Evolutionary conservation across 2,888 invertebrate genomes (phyloP).

Genomic region (Cephus pygmeus): DNA sequence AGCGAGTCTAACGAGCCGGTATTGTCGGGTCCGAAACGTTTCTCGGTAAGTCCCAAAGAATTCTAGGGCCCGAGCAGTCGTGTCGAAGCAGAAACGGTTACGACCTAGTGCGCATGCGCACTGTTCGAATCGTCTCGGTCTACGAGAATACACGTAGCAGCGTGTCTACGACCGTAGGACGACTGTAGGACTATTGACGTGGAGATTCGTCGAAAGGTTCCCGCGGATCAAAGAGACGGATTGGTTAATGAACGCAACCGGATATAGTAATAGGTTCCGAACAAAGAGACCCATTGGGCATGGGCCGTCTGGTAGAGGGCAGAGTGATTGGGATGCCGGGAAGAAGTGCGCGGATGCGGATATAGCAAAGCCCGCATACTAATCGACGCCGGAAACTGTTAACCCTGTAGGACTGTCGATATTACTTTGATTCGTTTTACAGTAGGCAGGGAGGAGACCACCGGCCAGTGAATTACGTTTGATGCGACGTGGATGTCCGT

Average conservation of each 20-base stretch:
- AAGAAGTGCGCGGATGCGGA: conserved; percentile 48
- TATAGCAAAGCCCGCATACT: conserved; percentile 58
- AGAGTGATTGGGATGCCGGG: conserved; percentile 42
- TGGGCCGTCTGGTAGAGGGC: background rate
- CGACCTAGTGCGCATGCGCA: background rate
- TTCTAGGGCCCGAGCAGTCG: too few relatives aligned
- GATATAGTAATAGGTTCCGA: conserved; percentile 43
- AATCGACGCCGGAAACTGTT: conserved; percentile 36
- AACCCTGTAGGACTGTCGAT: conserved; percentile 9
- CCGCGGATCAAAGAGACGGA: background rate
- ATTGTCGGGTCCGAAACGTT: background rate
- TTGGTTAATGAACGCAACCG: conserved; percentile 27
- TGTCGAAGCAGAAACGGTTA: conserved; percentile 14
- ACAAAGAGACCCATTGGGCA: conserved; percentile 36
- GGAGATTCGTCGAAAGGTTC: conserved; percentile 2
- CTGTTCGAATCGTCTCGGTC: too few relatives aligned
- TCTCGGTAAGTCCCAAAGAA: too few relatives aligned
- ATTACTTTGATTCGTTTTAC: conserved; percentile 16
- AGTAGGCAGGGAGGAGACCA: too few relatives aligned
- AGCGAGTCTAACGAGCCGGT: background rate
- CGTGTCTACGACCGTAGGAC: too few relatives aligned
- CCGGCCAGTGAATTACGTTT: too few relatives aligned
- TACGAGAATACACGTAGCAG: too few relatives aligned
- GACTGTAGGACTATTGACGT: too few relatives aligned
- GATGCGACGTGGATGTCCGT: too few relatives aligned